Evolutionary conservation across 2,797 vertebrate species (phyloP).

Genomic region (Oreonectes daqikongensis): DNA sequence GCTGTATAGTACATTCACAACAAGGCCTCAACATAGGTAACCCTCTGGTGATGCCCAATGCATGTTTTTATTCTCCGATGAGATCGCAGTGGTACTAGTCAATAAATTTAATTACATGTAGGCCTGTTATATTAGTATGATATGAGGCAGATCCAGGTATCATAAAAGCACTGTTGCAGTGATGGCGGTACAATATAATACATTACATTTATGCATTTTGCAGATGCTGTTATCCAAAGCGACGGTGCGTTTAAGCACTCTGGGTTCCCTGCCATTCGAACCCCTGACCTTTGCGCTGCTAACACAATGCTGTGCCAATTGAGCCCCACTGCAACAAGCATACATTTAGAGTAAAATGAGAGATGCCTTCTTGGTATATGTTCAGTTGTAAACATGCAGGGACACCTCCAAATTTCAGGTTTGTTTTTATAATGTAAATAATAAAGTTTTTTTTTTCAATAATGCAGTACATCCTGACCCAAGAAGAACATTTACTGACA

Average conservation of each 20-base stretch:
- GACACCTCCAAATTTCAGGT: neutral
- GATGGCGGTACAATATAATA: neutral
- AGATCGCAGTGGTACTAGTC: neutral
- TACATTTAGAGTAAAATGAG: no score
- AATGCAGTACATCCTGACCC: neutral
- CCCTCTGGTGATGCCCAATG: neutral
- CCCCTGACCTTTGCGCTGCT: no score
- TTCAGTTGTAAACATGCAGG: neutral
- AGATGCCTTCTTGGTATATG: no score
- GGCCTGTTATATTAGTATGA: neutral
- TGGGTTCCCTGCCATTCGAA: no score
- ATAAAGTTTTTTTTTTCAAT: neutral
- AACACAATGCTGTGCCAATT: no score
- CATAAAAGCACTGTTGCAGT: constrained; percentile 17
- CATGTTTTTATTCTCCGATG: neutral
- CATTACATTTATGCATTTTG: neutral
- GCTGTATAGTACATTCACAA: neutral
- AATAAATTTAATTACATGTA: constrained; percentile 6
- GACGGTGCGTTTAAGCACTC: neutral
- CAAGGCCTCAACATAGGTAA: neutral
- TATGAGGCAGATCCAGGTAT: constrained; percentile 18
- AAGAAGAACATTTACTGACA: neutral
- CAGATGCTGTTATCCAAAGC: no score
- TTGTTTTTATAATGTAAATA: neutral
- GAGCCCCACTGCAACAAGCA: no score